phyloP scores from a whole-genome alignment of 2,888 invertebrate genomes.

The Cylloceria caligata region DNA sequence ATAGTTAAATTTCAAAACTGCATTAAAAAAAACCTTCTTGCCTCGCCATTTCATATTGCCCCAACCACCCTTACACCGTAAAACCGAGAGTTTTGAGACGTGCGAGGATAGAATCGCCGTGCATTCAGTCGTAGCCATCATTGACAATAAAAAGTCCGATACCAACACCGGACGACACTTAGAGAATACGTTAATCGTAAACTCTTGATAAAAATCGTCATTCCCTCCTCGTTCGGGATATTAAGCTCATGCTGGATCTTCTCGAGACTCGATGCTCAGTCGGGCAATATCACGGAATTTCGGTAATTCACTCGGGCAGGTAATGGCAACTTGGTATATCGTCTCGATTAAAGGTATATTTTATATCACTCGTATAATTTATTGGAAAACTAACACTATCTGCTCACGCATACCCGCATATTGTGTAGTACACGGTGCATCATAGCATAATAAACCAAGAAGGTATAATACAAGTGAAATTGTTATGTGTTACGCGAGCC shows the following conservation, averaged over 20 bases:
- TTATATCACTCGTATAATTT: conserved; percentile 56
- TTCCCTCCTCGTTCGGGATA: neutral
- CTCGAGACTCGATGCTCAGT: neutral
- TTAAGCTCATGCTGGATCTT: neutral
- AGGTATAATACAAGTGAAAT: conserved; percentile 27
- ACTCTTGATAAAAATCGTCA: conserved; percentile 28
- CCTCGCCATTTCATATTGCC: neutral
- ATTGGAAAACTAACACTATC: conserved; percentile 50
- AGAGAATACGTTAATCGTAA: conserved; percentile 58
- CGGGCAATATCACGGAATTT: conserved; percentile 43
- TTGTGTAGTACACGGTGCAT: conserved; percentile 35
- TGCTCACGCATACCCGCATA: conserved; percentile 53
- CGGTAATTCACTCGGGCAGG: conserved; percentile 53
- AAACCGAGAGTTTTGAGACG: neutral
- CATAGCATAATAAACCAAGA: conserved; percentile 12
- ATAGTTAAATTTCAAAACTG: neutral
- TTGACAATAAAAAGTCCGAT: conserved; percentile 59
- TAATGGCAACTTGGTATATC: conserved; percentile 57
- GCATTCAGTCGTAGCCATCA: conserved; percentile 37
- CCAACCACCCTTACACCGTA: neutral
- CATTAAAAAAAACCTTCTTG: neutral
- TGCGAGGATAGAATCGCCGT: conserved; percentile 12
- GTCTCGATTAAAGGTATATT: conserved; percentile 31
- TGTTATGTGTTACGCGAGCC: conserved; percentile 14
- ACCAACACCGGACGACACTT: conserved; percentile 56